Percentiles rank a stretch among this genome's conserved stretches.
phyloP scores from a whole-genome alignment of 2,888 invertebrate genomes.

The Therioaphis trifolii region DNA sequence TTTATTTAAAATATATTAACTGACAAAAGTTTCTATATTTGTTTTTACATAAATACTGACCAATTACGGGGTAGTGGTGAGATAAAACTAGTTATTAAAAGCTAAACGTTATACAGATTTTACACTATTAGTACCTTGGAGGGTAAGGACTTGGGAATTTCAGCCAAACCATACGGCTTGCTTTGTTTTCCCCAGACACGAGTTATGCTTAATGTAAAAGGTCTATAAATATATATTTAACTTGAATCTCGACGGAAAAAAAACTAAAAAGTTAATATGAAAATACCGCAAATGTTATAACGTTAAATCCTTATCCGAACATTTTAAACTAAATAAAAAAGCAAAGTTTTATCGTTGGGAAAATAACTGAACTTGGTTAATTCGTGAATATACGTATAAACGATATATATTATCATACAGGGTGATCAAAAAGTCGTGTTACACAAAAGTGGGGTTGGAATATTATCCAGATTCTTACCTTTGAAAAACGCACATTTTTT shows the following conservation, averaged over 20 bases:
- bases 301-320: neutral
- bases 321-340: neutral
- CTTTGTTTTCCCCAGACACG: neutral
- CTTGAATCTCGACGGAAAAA: neutral
- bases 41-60: neutral
- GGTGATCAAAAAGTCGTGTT: no score
- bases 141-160: neutral
- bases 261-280: constrained; percentile 26
- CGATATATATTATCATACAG: no score
- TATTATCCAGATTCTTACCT: no score
- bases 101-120: neutral
- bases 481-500: no score
- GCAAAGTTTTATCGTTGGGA: neutral
- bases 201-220: neutral
- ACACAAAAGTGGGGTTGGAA: no score
- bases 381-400: no score
- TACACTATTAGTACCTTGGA: neutral
- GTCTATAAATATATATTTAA: constrained; percentile 39
- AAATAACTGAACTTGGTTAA: neutral
- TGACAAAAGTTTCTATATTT: neutral
- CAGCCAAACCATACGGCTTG: neutral
- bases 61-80: neutral
- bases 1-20: neutral
- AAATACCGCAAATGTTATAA: neutral
- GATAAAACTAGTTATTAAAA: neutral